These are phyloP conservation scores for Dicyrtomina minuta DNA, from an alignment of 2,888 invertebrate genomes.

Conservation along the genomic window DNA sequence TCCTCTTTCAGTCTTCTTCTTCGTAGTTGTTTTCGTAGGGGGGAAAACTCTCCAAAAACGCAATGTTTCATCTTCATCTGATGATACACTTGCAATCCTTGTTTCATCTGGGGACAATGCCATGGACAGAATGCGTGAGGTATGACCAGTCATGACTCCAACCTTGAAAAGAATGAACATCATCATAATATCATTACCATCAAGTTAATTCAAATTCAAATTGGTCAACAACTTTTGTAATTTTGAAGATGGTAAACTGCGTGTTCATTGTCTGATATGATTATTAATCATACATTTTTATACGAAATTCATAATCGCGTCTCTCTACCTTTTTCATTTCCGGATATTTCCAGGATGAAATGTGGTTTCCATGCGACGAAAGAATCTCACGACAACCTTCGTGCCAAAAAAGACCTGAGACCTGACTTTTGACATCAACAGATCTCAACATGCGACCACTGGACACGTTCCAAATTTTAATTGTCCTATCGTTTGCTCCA, in stretches of 20 bases:
- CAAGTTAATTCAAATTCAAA: neutral
- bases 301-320: too few relatives aligned
- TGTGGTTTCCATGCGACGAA: slow-evolving; percentile 94
- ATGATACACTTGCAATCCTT: slow-evolving; percentile 89
- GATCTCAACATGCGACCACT: slow-evolving; percentile 56
- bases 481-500: slow-evolving; percentile 84
- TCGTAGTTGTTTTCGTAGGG: slow-evolving; percentile 56
- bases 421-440: slow-evolving; percentile 61
- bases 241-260: too few relatives aligned
- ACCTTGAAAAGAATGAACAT: slow-evolving; percentile 62
- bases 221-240: neutral
- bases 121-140: slow-evolving; percentile 83
- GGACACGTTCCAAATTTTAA: slow-evolving; percentile 62
- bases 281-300: too few relatives aligned
- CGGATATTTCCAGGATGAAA: slow-evolving; percentile 97
- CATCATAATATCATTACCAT: too few relatives aligned
- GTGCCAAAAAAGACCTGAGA: slow-evolving; percentile 90
- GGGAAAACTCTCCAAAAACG: slow-evolving; percentile 95
- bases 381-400: slow-evolving; percentile 90
- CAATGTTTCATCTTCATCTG: slow-evolving; percentile 95
- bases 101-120: slow-evolving; percentile 92
- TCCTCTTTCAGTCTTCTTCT: slow-evolving; percentile 38
- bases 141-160: slow-evolving; percentile 83
- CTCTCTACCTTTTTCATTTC: slow-evolving; percentile 71
- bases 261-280: too few relatives aligned